phyloP scores from a whole-genome alignment of 2,797 vertebrate species.

The Falco berigora region DNA sequence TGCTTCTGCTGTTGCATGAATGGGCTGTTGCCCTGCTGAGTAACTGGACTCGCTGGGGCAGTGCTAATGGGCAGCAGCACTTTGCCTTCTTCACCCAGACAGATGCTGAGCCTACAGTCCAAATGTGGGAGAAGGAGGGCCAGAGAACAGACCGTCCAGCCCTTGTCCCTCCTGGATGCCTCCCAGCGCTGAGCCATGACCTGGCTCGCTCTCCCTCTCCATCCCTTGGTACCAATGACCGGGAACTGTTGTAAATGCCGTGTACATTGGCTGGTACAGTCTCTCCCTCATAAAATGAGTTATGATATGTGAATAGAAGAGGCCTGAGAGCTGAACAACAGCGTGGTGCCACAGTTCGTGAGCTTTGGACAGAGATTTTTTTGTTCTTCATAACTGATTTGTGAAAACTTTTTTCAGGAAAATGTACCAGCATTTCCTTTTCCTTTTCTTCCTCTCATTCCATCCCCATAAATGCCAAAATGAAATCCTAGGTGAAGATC shows the following conservation, averaged over 20 bases:
- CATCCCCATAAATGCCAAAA: not conserved
- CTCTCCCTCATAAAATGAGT: not conserved
- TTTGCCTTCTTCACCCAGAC: not conserved
- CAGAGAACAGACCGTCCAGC: not conserved
- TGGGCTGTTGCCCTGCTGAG: not conserved
- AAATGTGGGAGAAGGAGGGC: not conserved
- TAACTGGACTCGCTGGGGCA: not conserved
- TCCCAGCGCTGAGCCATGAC: not conserved
- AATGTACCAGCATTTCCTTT: not conserved
- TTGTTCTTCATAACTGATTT: not conserved
- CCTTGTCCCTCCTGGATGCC: not conserved
- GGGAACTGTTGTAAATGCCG: not conserved
- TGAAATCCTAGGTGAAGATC: not conserved
- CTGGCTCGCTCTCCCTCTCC: not conserved
- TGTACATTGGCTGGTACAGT: accelerated
- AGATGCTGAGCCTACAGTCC: not conserved
- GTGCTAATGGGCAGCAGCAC: not conserved
- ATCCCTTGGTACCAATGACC: not conserved
- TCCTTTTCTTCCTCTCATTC: conserved; percentile 14
- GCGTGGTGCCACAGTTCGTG: not conserved
- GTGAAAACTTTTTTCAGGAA: not conserved
- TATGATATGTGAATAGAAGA: not conserved
- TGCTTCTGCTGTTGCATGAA: not conserved
- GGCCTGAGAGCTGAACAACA: not conserved
- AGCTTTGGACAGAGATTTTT: not conserved